phyloP scores from a whole-genome alignment of 2,113 vertebrate species.

The Garra rufa region DNA sequence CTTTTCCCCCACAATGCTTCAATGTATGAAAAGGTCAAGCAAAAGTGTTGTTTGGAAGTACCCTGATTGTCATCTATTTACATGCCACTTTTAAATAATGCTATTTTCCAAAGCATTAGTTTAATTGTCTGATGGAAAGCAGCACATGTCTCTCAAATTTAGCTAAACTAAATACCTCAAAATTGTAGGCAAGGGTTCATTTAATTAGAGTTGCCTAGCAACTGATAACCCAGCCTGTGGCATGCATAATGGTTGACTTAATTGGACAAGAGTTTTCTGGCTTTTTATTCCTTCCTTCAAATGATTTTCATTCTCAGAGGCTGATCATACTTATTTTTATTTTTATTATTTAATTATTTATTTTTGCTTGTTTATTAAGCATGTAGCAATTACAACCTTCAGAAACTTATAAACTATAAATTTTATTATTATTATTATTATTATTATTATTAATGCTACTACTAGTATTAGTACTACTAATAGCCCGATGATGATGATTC shows the following conservation, averaged over 20 bases:
- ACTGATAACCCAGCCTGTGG: slow-evolving; percentile 62
- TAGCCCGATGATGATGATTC: background rate
- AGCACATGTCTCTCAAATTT: slow-evolving; percentile 24
- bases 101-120: background rate
- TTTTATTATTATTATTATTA: no score
- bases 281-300: slow-evolving; percentile 19
- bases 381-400: no score
- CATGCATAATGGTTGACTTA: slow-evolving; percentile 46
- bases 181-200: slow-evolving; percentile 51
- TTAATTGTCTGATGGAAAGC: background rate
- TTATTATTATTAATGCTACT: no score
- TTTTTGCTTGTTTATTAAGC: no score
- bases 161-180: slow-evolving; percentile 20
- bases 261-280: slow-evolving; percentile 31
- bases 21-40: slow-evolving; percentile 22
- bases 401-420: no score
- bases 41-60: slow-evolving; percentile 7
- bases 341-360: no score
- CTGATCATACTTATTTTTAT: no score
- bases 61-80: background rate
- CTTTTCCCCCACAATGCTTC: background rate
- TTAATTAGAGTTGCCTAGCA: slow-evolving; percentile 69
- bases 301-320: background rate
- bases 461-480: background rate
- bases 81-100: background rate